Evolutionary conservation across 2,113 vertebrate genomes (phyloP), one percentile per base, ranked within the genome.

Genomic region (Taurulus bubalis): DNA sequence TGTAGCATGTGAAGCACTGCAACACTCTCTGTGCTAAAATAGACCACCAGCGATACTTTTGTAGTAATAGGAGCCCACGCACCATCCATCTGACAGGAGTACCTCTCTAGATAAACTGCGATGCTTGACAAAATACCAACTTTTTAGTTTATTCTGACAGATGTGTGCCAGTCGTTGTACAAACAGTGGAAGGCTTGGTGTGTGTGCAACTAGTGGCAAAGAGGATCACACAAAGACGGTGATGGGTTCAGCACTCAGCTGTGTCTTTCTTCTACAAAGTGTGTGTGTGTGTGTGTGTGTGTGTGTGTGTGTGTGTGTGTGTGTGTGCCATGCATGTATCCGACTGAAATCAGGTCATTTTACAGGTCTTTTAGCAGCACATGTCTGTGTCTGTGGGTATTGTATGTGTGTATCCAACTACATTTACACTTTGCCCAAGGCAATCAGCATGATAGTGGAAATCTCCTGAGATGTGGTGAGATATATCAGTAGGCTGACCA

Each of bases 101-200:
- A 51, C 20, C 66, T 76, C 58, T 72, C 77, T 51, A n/a, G 64
- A 75, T 66, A 16, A 18, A 75, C 45, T 62, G 8, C 76, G 58
- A 83, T 68, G 70, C 53, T 49, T 90, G 68, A 85, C 64, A 80
- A 86, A 87, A 56, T 69, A 85, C 71, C 74, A 67, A 84, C n/a
- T 69, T 73, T 75, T 73, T 49, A 66, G n/a, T 56, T 81, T 20
- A 58, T 63, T 38, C 64, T 75, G 76, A 86, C 63, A 76, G 70
- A 70, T 74, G 77, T 80, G 67, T 59, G 15, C 64, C 26, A 72
- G 86, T 32, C 72, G 56, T 16, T 60, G 49, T 55, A 24, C 47
- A 11, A 60, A 51, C 38, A n/a, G 2, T 69, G 79, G 30, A 34
- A 67, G 59, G 24, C 22, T 82, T 60, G 40, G 20, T 36, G 26